phyloP scores from a whole-genome alignment of 1,140 invertebrate genomes.

The Druon quercuslanigerum region DNA sequence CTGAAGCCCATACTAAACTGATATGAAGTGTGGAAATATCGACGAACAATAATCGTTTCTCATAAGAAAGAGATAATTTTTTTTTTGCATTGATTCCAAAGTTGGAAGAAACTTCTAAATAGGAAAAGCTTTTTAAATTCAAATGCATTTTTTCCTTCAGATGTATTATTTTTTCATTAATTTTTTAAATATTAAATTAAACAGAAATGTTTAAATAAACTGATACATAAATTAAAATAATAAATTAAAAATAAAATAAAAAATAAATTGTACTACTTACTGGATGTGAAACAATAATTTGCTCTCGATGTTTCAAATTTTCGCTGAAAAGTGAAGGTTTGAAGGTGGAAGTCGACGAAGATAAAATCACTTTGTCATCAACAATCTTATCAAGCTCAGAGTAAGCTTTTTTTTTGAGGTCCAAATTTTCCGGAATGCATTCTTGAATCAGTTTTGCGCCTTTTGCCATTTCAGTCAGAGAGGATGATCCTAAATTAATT shows the following conservation, averaged over 20 bases:
- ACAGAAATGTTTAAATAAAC: background rate
- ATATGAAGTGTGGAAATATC: too few species aligned
- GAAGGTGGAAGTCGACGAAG: constrained; percentile 94
- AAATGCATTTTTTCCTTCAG: too few species aligned
- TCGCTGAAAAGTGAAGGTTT: constrained; percentile 90
- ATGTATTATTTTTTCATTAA: background rate
- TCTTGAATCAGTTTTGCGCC: constrained; percentile 89
- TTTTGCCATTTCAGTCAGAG: constrained; percentile 81
- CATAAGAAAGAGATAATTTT: too few species aligned
- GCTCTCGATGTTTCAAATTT: constrained; percentile 84
- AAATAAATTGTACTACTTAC: constrained; percentile 74
- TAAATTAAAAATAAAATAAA: too few species aligned
- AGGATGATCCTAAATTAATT: constrained; percentile 77
- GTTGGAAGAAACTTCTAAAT: too few species aligned
- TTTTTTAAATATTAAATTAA: background rate
- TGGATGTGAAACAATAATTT: constrained; percentile 91
- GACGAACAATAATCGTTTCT: too few species aligned
- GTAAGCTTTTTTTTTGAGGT: constrained; percentile 90
- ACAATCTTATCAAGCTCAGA: constrained; percentile 85
- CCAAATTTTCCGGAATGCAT: constrained; percentile 93
- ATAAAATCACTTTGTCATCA: constrained; percentile 84
- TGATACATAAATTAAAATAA: constrained; percentile 30
- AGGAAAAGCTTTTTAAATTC: too few species aligned
- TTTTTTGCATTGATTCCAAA: too few species aligned
- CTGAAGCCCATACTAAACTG: too few species aligned